Evolutionary conservation across 2,888 invertebrate genomes (phyloP).

Genomic region (Volucella zonaria): DNA sequence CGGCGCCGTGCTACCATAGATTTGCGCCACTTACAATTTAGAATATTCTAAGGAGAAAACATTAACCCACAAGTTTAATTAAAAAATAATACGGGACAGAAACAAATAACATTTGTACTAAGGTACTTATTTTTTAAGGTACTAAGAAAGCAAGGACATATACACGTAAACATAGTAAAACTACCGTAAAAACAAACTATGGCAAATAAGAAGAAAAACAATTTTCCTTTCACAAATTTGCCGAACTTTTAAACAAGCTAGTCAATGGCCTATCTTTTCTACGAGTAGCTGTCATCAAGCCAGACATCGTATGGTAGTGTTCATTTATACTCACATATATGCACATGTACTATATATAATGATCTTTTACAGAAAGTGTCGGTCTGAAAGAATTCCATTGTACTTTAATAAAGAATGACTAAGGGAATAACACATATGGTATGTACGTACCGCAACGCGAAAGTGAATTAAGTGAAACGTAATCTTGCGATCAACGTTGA

Average conservation of each 20-base stretch:
- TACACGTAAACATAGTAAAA: constrained; percentile 34
- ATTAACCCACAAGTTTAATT: too few relatives aligned
- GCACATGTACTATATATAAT: neutral
- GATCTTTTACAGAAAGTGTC: constrained; percentile 35
- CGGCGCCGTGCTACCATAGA: too few relatives aligned
- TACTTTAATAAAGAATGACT: constrained; percentile 37
- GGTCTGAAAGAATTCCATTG: constrained; percentile 59
- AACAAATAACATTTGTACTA: too few relatives aligned
- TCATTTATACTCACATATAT: neutral
- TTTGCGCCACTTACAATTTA: too few relatives aligned
- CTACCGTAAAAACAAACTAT: constrained; percentile 68
- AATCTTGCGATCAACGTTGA: too few relatives aligned
- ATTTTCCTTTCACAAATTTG: constrained; percentile 38
- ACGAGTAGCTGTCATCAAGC: constrained; percentile 36
- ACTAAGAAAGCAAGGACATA: constrained; percentile 28
- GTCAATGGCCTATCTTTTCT: constrained; percentile 69
- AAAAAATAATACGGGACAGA: too few relatives aligned
- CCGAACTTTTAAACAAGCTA: constrained; percentile 38
- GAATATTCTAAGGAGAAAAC: too few relatives aligned
- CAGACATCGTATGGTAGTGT: constrained; percentile 31
- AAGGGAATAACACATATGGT: too few relatives aligned
- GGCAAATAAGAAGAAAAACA: constrained; percentile 60
- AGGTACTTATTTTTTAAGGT: too few relatives aligned
- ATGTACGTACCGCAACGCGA: too few relatives aligned
- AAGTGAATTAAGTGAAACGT: too few relatives aligned